Percentiles rank a stretch among this genome's conserved stretches.
Conservation (phyloP, 2,113 vertebrate species). For the Antigone vipio region DNA sequence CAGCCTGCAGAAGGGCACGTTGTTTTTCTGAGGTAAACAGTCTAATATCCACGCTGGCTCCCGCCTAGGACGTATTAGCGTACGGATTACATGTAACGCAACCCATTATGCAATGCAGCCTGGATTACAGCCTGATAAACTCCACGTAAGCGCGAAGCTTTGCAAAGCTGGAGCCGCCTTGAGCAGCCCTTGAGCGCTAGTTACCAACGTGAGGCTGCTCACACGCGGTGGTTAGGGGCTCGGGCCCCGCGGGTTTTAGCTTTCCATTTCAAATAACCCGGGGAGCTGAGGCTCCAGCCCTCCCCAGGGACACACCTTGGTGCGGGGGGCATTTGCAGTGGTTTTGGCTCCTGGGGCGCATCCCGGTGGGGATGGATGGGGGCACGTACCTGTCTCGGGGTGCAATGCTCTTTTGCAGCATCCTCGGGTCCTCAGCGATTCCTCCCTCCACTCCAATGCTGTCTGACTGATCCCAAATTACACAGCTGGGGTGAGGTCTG, state of each 20-base stretch:
- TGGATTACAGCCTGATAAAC: background rate
- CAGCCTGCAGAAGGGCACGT: background rate
- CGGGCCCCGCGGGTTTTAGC: fast-evolving
- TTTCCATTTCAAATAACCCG: fast-evolving
- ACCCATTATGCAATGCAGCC: background rate
- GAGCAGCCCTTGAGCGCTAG: background rate
- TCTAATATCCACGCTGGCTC: background rate
- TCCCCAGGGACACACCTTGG: fast-evolving
- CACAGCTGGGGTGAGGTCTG: background rate
- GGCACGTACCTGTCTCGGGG: fast-evolving
- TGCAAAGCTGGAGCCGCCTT: background rate
- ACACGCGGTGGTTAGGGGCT: fast-evolving
- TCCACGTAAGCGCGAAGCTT: background rate
- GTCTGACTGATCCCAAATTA: background rate
- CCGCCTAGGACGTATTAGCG: background rate
- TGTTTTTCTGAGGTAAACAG: background rate
- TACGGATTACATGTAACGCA: slow-evolving; percentile 26
- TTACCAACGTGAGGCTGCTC: background rate
- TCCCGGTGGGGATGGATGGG: fast-evolving
- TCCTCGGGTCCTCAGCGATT: fast-evolving
- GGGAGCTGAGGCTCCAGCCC: background rate
- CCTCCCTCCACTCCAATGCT: fast-evolving
- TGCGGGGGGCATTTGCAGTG: fast-evolving
- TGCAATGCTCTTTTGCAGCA: background rate
- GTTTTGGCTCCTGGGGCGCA: background rate